Evolutionary conservation across 2,797 vertebrate species (phyloP), one percentile per base, ranked within the genome.

Genomic region (Fratercula arctica): DNA sequence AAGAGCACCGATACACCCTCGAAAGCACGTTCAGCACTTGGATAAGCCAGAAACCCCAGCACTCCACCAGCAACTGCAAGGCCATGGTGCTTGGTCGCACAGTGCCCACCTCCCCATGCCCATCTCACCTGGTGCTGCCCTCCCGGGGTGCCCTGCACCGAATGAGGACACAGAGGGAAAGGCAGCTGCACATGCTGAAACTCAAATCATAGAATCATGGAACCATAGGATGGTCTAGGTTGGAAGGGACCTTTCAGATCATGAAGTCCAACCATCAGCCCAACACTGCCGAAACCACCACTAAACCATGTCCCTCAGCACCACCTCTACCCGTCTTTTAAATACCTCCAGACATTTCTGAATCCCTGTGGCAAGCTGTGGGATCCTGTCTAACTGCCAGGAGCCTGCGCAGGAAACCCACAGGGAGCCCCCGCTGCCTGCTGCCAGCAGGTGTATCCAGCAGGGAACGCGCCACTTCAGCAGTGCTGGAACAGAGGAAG

Each of bases 381-480:
- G 53, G 46, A 50, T 21, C 33, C 39, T 2, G 0, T 5, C 8
- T 21, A 20, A 33, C 9, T 9, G 2, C 1, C 2, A 50, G 66
- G 33, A 56, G 35, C 46, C 37, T 56, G 53, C 6, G 72, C 3
- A 19, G 73, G 61, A 48, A 45, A 4, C 3, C 28, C 50, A 4
- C 0, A 1, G 41, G 75, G 10, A 74, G 28, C 0, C 1, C 14
- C 33, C 9, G 13, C 33, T 57, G 64, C 1, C 0, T 6, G 46
- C 9, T 46, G 46, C 39, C 56, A 67, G 89, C 92, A 95, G 90
- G 86, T 93, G 72, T 13, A 68, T 35, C 25, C 48, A 14, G 16
- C 3, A 7, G 12, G 31, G 2, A 89, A 31, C 0, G 3, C 39
- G 46, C 53, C 31, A 18, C 43, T 16, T 3, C 11, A 35, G 31